A percentile compares a stretch with the other conserved stretches of the same genome.
phyloP scores from a whole-genome alignment of 2,113 vertebrate species.

The Ia io region DNA sequence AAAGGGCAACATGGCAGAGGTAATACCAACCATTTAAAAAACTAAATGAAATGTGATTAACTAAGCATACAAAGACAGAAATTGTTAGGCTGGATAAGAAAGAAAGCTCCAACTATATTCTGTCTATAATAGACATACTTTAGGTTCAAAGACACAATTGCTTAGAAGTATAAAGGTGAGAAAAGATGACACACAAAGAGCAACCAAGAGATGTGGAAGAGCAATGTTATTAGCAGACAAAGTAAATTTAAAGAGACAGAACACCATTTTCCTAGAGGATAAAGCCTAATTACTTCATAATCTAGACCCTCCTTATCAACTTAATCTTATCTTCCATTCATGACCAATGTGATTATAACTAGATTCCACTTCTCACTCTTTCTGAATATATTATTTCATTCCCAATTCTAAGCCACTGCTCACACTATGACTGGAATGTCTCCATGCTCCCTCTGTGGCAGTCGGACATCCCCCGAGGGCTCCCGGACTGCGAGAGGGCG shows the following conservation, averaged over 20 bases:
- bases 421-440: neutral
- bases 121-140: neutral
- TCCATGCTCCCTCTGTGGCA: neutral
- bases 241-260: neutral
- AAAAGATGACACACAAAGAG: neutral
- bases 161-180: neutral
- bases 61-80: neutral
- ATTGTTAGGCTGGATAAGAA: neutral
- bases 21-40: neutral
- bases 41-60: neutral
- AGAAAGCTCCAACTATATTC: neutral
- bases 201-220: neutral
- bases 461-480: too few relatives aligned
- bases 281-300: constrained; percentile 22
- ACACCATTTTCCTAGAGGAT: neutral
- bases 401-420: neutral
- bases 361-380: neutral
- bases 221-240: neutral
- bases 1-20: neutral
- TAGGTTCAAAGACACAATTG: neutral
- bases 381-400: neutral
- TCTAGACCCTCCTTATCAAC: neutral
- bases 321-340: neutral
- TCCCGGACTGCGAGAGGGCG: too few relatives aligned
- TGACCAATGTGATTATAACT: neutral